Percentiles rank a stretch among this genome's conserved stretches.
Evolutionary conservation across 2,113 vertebrate genomes (phyloP).

Genomic region (Vulpes lagopus): DNA sequence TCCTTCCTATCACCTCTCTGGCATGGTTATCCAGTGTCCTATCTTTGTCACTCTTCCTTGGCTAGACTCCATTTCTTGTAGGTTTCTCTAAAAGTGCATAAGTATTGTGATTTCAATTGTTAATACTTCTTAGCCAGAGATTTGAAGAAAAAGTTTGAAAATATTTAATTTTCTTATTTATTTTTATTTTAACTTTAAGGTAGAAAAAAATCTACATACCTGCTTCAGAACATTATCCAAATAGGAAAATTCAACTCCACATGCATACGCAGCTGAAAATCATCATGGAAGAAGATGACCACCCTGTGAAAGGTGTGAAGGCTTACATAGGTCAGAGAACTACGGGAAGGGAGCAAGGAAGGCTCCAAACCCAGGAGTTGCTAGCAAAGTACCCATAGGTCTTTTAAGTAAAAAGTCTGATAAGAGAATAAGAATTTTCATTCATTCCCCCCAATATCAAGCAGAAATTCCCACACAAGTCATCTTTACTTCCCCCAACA

Average conservation of each 20-base stretch:
- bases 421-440: background rate
- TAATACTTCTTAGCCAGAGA: background rate
- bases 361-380: rapidly evolving
- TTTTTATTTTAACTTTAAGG: conserved; percentile 51
- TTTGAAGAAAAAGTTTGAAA: background rate
- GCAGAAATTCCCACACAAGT: background rate
- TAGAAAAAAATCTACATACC: background rate
- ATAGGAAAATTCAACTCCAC: background rate
- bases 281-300: background rate
- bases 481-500: background rate
- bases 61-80: background rate
- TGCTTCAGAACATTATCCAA: background rate
- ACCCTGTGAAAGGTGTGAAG: background rate
- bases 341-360: background rate
- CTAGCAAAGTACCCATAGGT: background rate
- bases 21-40: background rate
- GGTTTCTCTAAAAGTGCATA: background rate
- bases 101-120: background rate
- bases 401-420: background rate
- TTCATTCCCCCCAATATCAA: background rate
- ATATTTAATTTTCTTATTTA: background rate
- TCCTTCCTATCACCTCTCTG: background rate
- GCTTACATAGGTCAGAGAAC: background rate
- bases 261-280: background rate
- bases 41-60: background rate